These are phyloP conservation scores for Caenorhabditis doughertyi DNA, from an alignment of 2,888 invertebrate genomes.

Conservation along the genomic window DNA sequence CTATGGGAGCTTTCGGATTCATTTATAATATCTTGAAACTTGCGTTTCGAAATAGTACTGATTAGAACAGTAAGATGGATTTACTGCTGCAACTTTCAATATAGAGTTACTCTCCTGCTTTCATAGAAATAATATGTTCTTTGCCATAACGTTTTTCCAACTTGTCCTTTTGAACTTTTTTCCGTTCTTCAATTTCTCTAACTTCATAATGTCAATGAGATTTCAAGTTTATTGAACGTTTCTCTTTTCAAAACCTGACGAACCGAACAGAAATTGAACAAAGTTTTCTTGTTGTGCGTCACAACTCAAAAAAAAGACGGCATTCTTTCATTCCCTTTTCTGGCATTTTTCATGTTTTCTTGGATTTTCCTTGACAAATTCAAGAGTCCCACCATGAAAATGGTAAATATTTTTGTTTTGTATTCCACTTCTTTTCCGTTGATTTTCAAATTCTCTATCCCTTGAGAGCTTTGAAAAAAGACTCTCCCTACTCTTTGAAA, in stretches of 20 bases:
- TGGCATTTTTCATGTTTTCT: constrained; percentile 31
- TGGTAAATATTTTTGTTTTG: constrained; percentile 37
- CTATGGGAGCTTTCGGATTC: no score
- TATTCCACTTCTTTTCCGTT: neutral
- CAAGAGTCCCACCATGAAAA: neutral
- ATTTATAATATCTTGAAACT: no score
- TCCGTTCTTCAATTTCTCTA: neutral
- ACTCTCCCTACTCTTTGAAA: neutral
- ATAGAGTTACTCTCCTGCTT: no score
- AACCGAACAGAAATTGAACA: constrained; percentile 29
- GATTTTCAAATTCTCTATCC: constrained; percentile 22
- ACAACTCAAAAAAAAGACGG: constrained; percentile 9
- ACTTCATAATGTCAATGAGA: constrained; percentile 10
- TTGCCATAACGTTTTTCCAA: no score
- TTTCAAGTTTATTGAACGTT: constrained; percentile 36
- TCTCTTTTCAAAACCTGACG: neutral
- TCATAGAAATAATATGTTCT: no score
- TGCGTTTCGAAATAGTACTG: no score
- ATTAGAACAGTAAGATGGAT: no score
- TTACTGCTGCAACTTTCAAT: no score
- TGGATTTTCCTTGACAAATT: constrained; percentile 1
- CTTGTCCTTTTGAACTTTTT: neutral
- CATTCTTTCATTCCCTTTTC: constrained; percentile 35
- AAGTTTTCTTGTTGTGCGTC: constrained; percentile 18
- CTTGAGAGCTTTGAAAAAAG: constrained; percentile 14